Base-by-base conservation (phyloP, 1,140 invertebrate genomes). In the Asobara japonica region DNA sequence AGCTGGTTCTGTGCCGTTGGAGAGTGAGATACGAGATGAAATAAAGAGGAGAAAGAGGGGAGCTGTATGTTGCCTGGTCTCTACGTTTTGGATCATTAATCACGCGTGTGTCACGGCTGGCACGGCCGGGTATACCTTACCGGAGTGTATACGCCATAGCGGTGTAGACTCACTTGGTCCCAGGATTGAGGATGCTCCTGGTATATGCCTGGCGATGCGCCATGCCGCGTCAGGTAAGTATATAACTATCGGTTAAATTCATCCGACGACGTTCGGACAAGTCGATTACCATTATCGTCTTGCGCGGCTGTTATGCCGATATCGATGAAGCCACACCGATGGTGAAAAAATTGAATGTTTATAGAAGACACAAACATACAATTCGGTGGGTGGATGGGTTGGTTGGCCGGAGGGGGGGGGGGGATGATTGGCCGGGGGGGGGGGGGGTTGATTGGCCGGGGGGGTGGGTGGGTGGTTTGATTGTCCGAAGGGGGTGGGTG, bases 31-130 rank as follows among this genome's bases (percentile, higher is more conserved):
- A 27, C 51, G 51, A 18, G 51, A 65, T 33, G 74, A 72, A 74
- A 68, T 25, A 56, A 41, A 27, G 41, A 25, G 16, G 38, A 16
- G 74, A 72, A 72, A 74, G 60, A 72, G 76, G 67, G 64, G 56
- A 75, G 60, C 25, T 66, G 56, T 72, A 67, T 56, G 81, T 80
- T 86, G 83, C 82, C 84, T 80, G 51, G 80, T 84, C 78, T 85
- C 84, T 83, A 73, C 70, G 77, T 76, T 75, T 76, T 75, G 6
- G 82, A 88, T 86, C 85, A 86, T 86, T 88, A 88, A 88, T 88
- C 86, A 88, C 80, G 78, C 83, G 82, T 83, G 82, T 83, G 85
- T 87, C 86, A 86, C 79, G 84, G 84, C 85, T 86, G 83, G 84
- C 80, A 78, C 78, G 82, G 80, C 80, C 84, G 84, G 82, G 86